Evolutionary conservation across 2,888 invertebrate genomes (phyloP), one percentile per base, ranked within the genome.

Genomic region (Deroplatys truncata): DNA sequence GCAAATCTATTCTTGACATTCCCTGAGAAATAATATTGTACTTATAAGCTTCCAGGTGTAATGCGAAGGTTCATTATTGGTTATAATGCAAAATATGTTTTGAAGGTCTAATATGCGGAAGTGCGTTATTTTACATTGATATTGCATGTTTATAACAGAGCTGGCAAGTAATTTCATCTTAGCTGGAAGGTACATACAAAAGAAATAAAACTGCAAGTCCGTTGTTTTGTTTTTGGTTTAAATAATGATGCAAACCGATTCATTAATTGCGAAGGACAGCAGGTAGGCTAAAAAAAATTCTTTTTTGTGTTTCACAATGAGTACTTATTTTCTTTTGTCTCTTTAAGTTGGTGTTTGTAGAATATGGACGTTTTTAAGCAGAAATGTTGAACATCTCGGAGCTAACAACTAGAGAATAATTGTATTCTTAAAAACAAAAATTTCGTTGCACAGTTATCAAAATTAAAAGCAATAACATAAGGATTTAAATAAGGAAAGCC

Each of bases 1-100:
- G 56, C 56, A 20, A 20, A 72, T 25, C 43, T 43, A 13, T 84
- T 29, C 28, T 84, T 28, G 28, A n/a, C 28, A 84, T 84, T 28
- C 29, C 28, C 15, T 28, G n/a, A 28, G 28, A 28, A 28, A 84
- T 29, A 84, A 10, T 84, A 84, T 56, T 90, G 82, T 84, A 91
- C 92, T 92, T 90, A 13, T 43, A 13, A 43, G 13, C 3, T 43
- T 43, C 43, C 8, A 7, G 43, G 13, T 13, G 13, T 43, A 43
- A 43, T 43, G 43, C 13, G 7, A 35, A 35, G 0, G 10, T 43
- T 10, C 13, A 43, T 72, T 72, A 7, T 72, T 25, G 3, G 20
- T 20, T 20, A 7, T 72, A 25, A 7, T 20, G 20, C 2, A 20
- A 72, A 72, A 72, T 72, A 25, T 72, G 5, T 20, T 72, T 72